Conservation (phyloP, 2,888 invertebrate genomes). For the Stegophylla sp. region DNA sequence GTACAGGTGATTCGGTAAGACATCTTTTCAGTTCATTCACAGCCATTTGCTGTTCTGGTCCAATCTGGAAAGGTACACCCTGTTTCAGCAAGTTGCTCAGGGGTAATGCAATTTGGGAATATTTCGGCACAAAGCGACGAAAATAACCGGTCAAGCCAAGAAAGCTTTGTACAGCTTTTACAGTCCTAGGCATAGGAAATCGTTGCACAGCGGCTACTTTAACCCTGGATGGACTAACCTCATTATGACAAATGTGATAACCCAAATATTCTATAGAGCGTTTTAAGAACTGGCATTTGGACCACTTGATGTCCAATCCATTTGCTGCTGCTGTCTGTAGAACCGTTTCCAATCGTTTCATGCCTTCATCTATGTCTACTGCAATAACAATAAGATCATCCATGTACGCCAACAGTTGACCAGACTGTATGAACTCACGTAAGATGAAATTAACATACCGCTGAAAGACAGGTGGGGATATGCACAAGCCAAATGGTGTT, state of each 20-base stretch:
- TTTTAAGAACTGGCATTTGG: neutral
- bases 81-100: constrained; percentile 10
- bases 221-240: neutral
- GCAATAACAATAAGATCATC: constrained; percentile 5
- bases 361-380: neutral
- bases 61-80: neutral
- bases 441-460: constrained; percentile 62
- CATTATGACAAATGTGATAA: constrained; percentile 3
- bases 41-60: neutral
- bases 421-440: neutral
- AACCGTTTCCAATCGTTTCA: neutral
- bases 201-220: constrained; percentile 43
- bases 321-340: constrained; percentile 4
- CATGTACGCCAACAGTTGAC: neutral
- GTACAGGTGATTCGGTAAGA: neutral
- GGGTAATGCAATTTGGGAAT: neutral
- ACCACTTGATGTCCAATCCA: constrained; percentile 9
- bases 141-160: neutral
- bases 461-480: constrained; percentile 12
- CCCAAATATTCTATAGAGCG: neutral
- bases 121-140: neutral
- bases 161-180: neutral
- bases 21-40: neutral
- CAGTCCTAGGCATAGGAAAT: neutral
- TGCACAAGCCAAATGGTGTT: constrained; percentile 36